Conservation (phyloP, 2,113 vertebrate species). For the Gadus chalcogrammus region DNA sequence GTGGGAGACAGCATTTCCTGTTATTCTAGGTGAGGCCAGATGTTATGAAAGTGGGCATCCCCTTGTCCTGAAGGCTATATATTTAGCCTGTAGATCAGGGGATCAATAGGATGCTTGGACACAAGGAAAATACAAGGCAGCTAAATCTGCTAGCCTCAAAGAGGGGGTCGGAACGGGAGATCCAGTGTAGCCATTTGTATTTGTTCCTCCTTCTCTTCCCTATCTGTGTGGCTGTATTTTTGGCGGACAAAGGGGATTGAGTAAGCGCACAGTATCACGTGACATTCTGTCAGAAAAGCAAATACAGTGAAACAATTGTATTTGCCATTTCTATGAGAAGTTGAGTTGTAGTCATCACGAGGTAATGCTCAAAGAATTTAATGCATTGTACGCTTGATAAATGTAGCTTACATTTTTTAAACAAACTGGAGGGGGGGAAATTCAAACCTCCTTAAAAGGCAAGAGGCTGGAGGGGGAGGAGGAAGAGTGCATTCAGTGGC, state of each 20-base stretch:
- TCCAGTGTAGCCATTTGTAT: conserved; percentile 14
- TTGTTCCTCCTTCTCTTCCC: background rate
- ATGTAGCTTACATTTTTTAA: conserved; percentile 44
- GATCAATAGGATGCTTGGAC: conserved; percentile 69
- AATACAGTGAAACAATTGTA: background rate
- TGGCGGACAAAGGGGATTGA: background rate
- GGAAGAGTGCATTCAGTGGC: conserved; percentile 45
- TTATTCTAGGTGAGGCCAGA: conserved; percentile 87
- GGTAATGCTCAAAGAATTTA: conserved; percentile 37
- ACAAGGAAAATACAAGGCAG: conserved; percentile 74
- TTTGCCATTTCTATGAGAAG: conserved; percentile 13
- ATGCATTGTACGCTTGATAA: conserved; percentile 37
- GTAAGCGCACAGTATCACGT: background rate
- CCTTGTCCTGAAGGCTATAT: conserved; percentile 83
- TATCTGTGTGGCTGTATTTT: background rate
- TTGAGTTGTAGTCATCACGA: conserved; percentile 30
- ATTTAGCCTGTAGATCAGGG: conserved; percentile 88
- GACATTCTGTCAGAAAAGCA: background rate
- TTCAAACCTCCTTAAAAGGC: conserved; percentile 61
- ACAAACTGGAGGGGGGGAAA: conserved; percentile 24
- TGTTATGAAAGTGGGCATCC: conserved; percentile 81
- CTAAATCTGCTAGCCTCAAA: conserved; percentile 78
- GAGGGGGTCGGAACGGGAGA: conserved; percentile 43
- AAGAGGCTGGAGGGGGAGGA: conserved; percentile 20
- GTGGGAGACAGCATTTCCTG: conserved; percentile 69